phyloP scores from a whole-genome alignment of 2,113 vertebrate genomes.

The Myotis davidii region DNA sequence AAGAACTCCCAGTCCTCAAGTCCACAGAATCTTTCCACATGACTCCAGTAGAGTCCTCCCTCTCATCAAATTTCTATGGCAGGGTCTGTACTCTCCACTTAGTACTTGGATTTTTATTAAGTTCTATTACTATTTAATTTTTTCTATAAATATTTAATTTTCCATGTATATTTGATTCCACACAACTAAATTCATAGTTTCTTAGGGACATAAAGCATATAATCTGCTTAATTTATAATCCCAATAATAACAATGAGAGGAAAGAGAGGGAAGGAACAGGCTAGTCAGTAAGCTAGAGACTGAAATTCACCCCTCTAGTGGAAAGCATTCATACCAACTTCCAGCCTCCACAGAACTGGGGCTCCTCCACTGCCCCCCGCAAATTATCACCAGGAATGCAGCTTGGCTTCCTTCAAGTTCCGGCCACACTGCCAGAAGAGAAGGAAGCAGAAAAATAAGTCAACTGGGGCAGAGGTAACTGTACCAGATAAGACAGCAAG shows the following conservation, averaged over 20 bases:
- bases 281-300: background rate
- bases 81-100: background rate
- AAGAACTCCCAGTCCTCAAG: background rate
- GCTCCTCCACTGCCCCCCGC: background rate
- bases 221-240: background rate
- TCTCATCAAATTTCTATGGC: background rate
- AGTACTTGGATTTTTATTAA: background rate
- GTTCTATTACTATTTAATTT: background rate
- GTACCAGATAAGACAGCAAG: background rate
- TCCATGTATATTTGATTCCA: background rate
- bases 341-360: background rate
- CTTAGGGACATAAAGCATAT: background rate
- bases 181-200: background rate
- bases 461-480: background rate
- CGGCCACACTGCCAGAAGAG: background rate
- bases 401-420: background rate
- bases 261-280: background rate
- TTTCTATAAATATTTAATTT: constrained; percentile 8
- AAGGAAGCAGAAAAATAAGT: background rate
- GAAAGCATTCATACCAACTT: background rate
- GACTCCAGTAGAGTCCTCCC: too few species aligned
- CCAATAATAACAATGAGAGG: background rate
- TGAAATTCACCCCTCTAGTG: background rate
- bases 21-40: background rate
- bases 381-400: background rate